Evolutionary conservation across 2,797 vertebrate species (phyloP).

Genomic region (Sorex maritimensis): DNA sequence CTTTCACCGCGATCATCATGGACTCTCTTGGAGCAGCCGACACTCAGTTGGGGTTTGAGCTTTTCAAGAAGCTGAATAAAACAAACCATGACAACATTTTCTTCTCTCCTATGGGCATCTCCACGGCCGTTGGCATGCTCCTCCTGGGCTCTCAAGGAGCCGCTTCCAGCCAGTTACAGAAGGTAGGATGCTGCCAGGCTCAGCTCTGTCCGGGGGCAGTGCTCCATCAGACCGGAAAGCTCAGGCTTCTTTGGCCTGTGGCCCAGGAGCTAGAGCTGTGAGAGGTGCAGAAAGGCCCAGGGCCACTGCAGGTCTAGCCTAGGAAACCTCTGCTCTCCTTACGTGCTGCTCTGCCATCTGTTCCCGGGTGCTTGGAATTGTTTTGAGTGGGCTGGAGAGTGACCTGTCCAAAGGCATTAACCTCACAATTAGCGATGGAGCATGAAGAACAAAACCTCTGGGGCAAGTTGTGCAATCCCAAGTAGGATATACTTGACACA

Average conservation of each 20-base stretch:
- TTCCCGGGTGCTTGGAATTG: neutral
- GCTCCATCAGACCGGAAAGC: neutral
- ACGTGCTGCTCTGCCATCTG: neutral
- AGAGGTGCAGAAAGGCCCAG: neutral
- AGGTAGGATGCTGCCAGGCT: conserved; percentile 79
- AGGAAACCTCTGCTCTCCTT: neutral
- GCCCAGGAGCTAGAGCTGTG: neutral
- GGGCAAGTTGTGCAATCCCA: neutral
- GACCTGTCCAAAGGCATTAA: neutral
- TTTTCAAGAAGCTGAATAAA: conserved; percentile 88
- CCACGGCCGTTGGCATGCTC: conserved; percentile 87
- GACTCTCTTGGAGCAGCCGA: conserved; percentile 73
- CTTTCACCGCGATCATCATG: conserved; percentile 66
- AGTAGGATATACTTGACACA: neutral
- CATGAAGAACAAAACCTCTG: neutral
- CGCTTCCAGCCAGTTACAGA: conserved; percentile 85
- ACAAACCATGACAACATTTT: conserved; percentile 83
- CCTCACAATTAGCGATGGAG: neutral
- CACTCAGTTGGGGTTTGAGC: conserved; percentile 87
- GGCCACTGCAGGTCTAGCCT: neutral
- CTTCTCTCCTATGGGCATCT: conserved; percentile 89
- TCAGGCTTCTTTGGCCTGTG: neutral
- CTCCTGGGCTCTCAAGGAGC: conserved; percentile 81
- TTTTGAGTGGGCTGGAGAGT: neutral
- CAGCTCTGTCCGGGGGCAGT: neutral